Percentiles rank a stretch among this genome's conserved stretches.
phyloP scores from a whole-genome alignment of 2,797 vertebrate species.

The Xyrichtys novacula region DNA sequence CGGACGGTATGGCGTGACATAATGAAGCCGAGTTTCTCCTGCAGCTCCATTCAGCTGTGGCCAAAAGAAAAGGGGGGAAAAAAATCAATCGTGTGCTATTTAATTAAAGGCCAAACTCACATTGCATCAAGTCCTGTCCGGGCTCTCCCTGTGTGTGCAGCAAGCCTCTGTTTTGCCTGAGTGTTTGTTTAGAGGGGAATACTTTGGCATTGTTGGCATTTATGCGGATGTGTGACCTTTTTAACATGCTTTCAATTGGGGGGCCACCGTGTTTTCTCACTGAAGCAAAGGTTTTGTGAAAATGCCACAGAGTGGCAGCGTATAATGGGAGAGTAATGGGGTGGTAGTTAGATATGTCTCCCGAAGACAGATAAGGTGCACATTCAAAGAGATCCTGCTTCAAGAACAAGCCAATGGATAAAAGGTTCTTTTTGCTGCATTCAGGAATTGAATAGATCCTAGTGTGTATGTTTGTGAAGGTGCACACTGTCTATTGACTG shows the following conservation, averaged over 20 bases:
- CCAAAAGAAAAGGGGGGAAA: conserved; percentile 43
- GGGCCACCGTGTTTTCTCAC: conserved; percentile 79
- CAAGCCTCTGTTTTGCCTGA: conserved; percentile 69
- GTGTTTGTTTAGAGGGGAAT: conserved; percentile 76
- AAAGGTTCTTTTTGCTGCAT: conserved; percentile 12
- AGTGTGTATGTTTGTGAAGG: not conserved
- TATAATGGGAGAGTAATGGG: conserved; percentile 76
- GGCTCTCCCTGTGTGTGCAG: conserved; percentile 55
- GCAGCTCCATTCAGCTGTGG: conserved; percentile 65
- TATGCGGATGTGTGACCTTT: conserved; percentile 89
- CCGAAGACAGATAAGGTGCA: conserved; percentile 63
- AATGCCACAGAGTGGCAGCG: conserved; percentile 76
- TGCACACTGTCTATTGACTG: not conserved
- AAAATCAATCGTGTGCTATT: conserved; percentile 81
- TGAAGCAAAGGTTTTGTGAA: conserved; percentile 75
- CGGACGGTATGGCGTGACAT: conserved; percentile 55
- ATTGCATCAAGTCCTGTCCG: conserved; percentile 73
- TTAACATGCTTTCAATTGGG: conserved; percentile 85
- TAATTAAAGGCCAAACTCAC: conserved; percentile 86
- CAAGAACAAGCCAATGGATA: conserved; percentile 34
- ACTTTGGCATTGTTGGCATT: conserved; percentile 88
- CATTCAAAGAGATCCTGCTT: conserved; percentile 37
- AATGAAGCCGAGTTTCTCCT: conserved; percentile 64
- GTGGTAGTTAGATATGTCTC: conserved; percentile 70
- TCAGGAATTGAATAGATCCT: conserved; percentile 9